Percentiles rank a stretch among this genome's conserved stretches.
Evolutionary conservation across 2,113 vertebrate genomes (phyloP).

Genomic region (Phalacrocorax brasilianus): DNA sequence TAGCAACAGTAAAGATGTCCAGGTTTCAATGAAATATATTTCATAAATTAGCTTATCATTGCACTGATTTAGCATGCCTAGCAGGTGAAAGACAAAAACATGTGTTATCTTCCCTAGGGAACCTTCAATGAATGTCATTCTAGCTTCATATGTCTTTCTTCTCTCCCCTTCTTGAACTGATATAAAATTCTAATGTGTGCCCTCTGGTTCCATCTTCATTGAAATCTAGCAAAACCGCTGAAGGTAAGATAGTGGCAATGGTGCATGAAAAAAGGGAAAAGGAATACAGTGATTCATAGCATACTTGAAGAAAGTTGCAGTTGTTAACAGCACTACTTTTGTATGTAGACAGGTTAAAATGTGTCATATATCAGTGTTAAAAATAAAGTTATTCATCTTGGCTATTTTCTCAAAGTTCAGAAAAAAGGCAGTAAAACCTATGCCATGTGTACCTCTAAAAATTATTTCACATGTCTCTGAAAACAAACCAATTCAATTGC

Average conservation of each 20-base stretch:
- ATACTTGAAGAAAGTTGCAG: slow-evolving; percentile 78
- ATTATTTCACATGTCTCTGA: slow-evolving; percentile 24
- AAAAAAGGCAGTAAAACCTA: slow-evolving; percentile 50
- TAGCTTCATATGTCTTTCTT: slow-evolving; percentile 86
- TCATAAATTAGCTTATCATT: slow-evolving; percentile 88
- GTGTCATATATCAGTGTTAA: slow-evolving; percentile 74
- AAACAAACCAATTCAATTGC: not conserved
- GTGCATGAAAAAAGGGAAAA: slow-evolving; percentile 82
- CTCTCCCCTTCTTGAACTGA: slow-evolving; percentile 82
- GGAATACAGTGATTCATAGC: slow-evolving; percentile 77
- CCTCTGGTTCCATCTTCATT: slow-evolving; percentile 83
- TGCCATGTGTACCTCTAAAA: slow-evolving; percentile 42
- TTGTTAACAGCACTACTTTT: slow-evolving; percentile 78
- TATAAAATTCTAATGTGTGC: slow-evolving; percentile 87
- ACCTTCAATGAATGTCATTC: slow-evolving; percentile 87
- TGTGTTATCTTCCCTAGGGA: slow-evolving; percentile 87
- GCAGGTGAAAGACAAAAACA: slow-evolving; percentile 89
- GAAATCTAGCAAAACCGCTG: slow-evolving; percentile 85
- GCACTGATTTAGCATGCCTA: slow-evolving; percentile 89
- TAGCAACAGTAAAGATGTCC: slow-evolving; percentile 85
- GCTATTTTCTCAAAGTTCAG: slow-evolving; percentile 72
- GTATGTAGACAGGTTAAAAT: slow-evolving; percentile 79
- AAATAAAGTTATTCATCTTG: slow-evolving; percentile 75
- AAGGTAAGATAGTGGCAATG: slow-evolving; percentile 86
- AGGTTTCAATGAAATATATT: slow-evolving; percentile 85